Conservation (phyloP, 1,140 invertebrate species). For the Drosophila pectinifera region DNA sequence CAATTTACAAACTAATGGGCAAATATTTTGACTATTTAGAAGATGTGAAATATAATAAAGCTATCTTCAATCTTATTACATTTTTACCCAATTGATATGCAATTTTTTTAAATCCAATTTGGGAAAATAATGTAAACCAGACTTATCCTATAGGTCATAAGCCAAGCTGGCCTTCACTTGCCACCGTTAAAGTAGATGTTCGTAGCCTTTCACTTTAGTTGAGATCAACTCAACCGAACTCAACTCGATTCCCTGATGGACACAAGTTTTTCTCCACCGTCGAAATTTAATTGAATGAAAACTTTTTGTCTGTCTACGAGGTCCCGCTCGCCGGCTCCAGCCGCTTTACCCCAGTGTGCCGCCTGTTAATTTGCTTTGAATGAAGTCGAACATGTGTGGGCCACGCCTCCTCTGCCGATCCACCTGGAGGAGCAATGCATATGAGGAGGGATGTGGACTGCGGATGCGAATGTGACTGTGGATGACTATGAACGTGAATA, state of each 20-base stretch:
- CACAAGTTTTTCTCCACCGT: constrained; percentile 49
- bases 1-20: too few relatives aligned
- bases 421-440: constrained; percentile 16
- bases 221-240: constrained; percentile 20
- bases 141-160: background rate
- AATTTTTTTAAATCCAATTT: too few relatives aligned
- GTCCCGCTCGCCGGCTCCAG: background rate
- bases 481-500: constrained; percentile 31
- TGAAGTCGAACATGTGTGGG: constrained; percentile 74
- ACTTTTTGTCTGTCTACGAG: constrained; percentile 61
- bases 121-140: too few relatives aligned
- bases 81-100: too few relatives aligned
- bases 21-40: too few relatives aligned
- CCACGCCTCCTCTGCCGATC: constrained; percentile 22
- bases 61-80: too few relatives aligned
- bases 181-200: background rate
- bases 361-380: constrained; percentile 80
- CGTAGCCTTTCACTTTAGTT: constrained; percentile 28
- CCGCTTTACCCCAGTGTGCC: constrained; percentile 35
- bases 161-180: background rate
- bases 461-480: constrained; percentile 28
- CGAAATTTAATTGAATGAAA: constrained; percentile 80
- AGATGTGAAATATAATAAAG: too few relatives aligned
- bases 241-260: constrained; percentile 37
- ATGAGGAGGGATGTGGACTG: constrained; percentile 7